Base-by-base conservation (phyloP, 2,888 invertebrate genomes). In the Dioctria linearis region DNA sequence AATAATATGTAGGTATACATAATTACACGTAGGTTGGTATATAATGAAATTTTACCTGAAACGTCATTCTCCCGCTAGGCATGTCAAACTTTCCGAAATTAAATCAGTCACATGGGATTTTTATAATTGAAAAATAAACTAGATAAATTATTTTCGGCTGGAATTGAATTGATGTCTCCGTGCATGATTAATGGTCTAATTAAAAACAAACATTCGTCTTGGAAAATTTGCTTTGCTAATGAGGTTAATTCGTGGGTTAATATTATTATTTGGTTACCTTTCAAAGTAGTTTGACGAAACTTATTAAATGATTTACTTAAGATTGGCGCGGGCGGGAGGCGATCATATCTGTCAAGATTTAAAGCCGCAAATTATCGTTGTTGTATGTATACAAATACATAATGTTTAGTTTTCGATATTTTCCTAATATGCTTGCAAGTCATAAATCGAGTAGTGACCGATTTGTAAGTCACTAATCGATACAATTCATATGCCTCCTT, bases 41-140 rank as follows among this genome's bases (percentile, higher is more conserved):
- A 49, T 43, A 49, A 49, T 37, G 69, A n/a, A 67, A 67, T 67
- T 67, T 69, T 37, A 69, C 69, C 69, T 69, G 69, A 37, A 67
- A 37, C n/a, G 2, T 4, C 43, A 11, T 11, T 51, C 69, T 69
- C 69, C 69, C 51, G 51, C 51, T 37, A 37, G 37, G 69, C 69
- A 51, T 51, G 69, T 69, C 69, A 69, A 69, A 69, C 69, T 69
- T 69, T 69, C 51, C 54, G 25, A 51, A 69, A 69, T 69, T 75
- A 75, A 75, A 75, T 75, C 73, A 75, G 73, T 75, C 73, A 75
- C 73, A 75, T 42, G 73, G 73, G 73, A 75, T 75, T 75, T 75
- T 75, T 75, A 59, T 75, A 75, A 75, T 75, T 75, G 73, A 57
- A 75, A 75, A 75, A 75, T 75, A 59, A 75, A 75, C 73, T 57